Percentiles rank a stretch among this genome's conserved stretches.
phyloP scores from a whole-genome alignment of 2,888 invertebrate species.

The Nephrotoma guestfalica region DNA sequence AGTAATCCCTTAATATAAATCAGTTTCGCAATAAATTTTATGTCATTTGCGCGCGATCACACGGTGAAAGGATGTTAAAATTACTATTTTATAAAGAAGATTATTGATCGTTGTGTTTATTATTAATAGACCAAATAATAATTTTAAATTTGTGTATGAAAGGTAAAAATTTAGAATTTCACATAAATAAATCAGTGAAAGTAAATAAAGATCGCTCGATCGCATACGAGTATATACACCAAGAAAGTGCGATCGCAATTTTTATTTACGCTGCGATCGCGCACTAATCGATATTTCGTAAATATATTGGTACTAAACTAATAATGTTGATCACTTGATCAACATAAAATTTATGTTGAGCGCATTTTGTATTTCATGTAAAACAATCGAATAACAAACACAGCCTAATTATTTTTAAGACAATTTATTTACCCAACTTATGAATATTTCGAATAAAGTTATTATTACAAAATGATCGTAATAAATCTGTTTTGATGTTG shows the following conservation, averaged over 20 bases:
- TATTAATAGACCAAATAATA: not conserved
- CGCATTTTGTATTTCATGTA: not conserved
- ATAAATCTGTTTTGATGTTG: not conserved
- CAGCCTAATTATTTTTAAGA: not conserved
- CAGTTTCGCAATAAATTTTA: not conserved
- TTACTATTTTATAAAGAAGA: not conserved
- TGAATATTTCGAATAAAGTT: not conserved
- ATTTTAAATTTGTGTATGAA: not conserved
- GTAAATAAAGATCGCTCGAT: not conserved
- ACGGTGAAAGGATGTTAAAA: not conserved
- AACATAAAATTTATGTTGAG: not conserved
- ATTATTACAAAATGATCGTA: not conserved
- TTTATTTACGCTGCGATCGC: not conserved
- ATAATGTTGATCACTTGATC: not conserved
- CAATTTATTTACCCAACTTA: not conserved
- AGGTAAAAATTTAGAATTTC: not conserved
- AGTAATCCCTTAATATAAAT: not conserved
- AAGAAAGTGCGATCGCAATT: not conserved
- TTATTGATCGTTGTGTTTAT: not conserved
- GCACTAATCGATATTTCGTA: not conserved
- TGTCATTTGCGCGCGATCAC: not conserved
- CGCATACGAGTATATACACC: too few species aligned
- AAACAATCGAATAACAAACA: not conserved
- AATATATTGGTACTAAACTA: not conserved
- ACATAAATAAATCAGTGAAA: not conserved